A percentile compares a stretch with the other conserved stretches of the same genome.
Conservation (phyloP, 2,888 invertebrate genomes). For the Eumacrocentrus americanus region DNA sequence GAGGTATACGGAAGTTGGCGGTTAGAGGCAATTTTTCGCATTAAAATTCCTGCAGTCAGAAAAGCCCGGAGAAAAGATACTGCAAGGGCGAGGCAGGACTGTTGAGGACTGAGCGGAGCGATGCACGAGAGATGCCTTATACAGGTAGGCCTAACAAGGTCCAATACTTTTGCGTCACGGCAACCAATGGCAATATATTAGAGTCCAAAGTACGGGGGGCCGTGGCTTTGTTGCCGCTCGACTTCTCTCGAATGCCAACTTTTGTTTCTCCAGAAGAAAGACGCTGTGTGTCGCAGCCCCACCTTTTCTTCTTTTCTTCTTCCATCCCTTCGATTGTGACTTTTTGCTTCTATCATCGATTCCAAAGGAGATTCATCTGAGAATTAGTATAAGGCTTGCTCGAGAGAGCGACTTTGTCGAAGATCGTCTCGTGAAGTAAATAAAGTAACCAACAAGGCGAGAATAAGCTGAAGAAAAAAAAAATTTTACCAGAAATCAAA, state of each 20-base stretch:
- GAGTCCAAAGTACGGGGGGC: constrained; percentile 58
- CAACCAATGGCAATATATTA: constrained; percentile 58
- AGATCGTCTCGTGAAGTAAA: no score
- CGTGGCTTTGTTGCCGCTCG: constrained; percentile 53
- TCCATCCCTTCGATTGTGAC: not conserved
- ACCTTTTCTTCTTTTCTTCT: constrained; percentile 52
- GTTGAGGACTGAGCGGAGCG: constrained; percentile 20
- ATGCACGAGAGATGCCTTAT: constrained; percentile 47
- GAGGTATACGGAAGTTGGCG: constrained; percentile 34
- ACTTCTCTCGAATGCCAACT: constrained; percentile 44
- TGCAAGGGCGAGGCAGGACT: constrained; percentile 29
- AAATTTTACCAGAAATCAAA: no score
- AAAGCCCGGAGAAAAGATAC: constrained; percentile 43
- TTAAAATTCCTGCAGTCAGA: constrained; percentile 57
- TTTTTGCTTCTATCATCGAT: constrained; percentile 3
- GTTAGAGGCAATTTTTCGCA: constrained; percentile 57
- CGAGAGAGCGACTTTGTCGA: no score
- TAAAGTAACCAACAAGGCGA: no score
- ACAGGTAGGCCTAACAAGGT: constrained; percentile 59
- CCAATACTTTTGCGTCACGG: constrained; percentile 58
- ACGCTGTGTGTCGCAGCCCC: not conserved
- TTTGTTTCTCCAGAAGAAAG: constrained; percentile 44
- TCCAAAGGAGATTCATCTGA: not conserved
- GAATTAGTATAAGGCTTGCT: no score
- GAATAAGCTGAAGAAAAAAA: no score